phyloP scores from a whole-genome alignment of 2,797 vertebrate species.

The Parauchenoglanis punctatus region DNA sequence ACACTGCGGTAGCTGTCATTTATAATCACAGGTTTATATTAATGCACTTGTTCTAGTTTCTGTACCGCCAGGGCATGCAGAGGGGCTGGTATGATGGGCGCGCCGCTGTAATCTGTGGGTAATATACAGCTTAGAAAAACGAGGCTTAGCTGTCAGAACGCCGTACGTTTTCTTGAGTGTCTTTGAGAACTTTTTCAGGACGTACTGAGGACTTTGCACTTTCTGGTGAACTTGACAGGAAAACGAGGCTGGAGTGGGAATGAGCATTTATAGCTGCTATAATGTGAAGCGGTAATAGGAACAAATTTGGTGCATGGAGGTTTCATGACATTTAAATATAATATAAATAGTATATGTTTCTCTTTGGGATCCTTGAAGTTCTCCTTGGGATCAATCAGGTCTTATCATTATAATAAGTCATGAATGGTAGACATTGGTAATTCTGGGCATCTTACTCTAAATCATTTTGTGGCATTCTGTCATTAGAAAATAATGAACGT shows the following conservation, averaged over 20 bases:
- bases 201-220: neutral
- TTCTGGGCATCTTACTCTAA: neutral
- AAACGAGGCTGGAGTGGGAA: neutral
- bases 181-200: no score
- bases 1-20: no score
- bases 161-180: neutral
- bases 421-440: neutral
- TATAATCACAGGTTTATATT: no score
- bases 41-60: no score
- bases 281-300: neutral
- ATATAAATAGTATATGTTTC: neutral
- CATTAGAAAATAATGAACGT: neutral
- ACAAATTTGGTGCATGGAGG: neutral
- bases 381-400: neutral
- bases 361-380: neutral
- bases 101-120: no score
- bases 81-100: no score
- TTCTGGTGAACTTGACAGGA: neutral
- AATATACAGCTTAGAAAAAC: no score
- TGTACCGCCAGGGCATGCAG: no score
- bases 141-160: no score
- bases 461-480: neutral
- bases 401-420: neutral
- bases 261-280: neutral
- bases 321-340: neutral